Conservation (phyloP, 2,797 vertebrate species). For the Triplophysa bombifrons region DNA sequence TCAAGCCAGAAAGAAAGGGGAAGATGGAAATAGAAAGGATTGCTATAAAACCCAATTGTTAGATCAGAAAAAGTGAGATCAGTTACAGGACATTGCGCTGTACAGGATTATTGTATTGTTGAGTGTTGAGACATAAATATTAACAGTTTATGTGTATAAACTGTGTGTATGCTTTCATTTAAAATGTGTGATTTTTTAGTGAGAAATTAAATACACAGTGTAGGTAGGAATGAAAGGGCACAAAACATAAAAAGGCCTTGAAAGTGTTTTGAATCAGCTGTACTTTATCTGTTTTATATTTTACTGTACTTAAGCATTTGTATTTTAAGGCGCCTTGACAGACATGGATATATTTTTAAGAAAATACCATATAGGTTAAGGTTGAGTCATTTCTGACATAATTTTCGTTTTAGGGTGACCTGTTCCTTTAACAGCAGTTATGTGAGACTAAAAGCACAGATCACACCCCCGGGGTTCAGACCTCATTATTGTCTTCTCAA, state of each 20-base stretch:
- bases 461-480: conserved; percentile 30
- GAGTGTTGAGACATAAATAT: too few relatives aligned
- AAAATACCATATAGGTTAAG: background rate
- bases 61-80: background rate
- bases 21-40: background rate
- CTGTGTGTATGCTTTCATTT: background rate
- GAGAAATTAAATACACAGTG: background rate
- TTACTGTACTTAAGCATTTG: background rate
- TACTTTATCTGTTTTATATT: background rate
- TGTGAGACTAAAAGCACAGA: conserved; percentile 3
- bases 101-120: background rate
- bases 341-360: background rate
- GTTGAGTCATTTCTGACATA: background rate
- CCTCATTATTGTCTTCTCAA: conserved; percentile 47
- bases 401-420: background rate
- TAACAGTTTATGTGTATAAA: too few relatives aligned
- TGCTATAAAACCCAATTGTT: background rate
- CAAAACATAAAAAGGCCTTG: background rate
- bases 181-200: background rate
- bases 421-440: background rate
- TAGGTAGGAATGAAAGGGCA: background rate
- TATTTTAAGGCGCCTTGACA: background rate
- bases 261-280: background rate
- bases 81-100: background rate
- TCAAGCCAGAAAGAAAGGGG: conserved; percentile 9